Evolutionary conservation across 2,113 vertebrate species (phyloP).

Genomic region (Melanocharis versteri): DNA sequence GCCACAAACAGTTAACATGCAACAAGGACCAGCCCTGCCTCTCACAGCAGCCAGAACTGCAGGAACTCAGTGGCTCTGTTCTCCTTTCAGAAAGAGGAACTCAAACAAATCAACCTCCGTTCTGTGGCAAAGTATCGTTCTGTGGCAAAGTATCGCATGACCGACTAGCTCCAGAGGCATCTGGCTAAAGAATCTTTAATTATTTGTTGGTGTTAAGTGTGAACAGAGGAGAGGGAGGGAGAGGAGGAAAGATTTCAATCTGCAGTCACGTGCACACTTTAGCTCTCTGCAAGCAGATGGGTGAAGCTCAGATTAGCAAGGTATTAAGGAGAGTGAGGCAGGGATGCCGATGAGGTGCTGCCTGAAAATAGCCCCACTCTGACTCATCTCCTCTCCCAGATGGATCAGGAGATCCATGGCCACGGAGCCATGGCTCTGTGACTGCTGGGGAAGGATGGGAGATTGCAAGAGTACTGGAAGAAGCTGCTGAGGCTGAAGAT

Average conservation of each 20-base stretch:
- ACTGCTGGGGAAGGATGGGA: not conserved
- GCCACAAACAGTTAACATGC: rapidly evolving
- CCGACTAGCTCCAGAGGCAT: not conserved
- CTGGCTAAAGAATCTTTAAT: not conserved
- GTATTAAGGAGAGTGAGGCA: not conserved
- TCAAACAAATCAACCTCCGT: not conserved
- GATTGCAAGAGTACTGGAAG: not conserved
- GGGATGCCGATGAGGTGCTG: not conserved
- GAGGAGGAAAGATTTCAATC: not conserved
- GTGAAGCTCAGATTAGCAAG: not conserved
- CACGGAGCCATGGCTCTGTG: rapidly evolving
- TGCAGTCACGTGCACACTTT: rapidly evolving
- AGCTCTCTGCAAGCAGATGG: not conserved
- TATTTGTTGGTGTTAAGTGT: not conserved
- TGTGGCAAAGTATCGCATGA: rapidly evolving
- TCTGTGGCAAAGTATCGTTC: not conserved
- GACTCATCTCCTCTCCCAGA: not conserved
- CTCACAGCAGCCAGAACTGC: not conserved
- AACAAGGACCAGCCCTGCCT: not conserved
- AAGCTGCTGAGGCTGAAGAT: not conserved
- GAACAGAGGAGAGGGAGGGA: not conserved
- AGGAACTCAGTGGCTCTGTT: not conserved
- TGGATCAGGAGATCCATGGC: rapidly evolving
- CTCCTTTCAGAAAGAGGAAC: not conserved
- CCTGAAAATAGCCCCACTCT: not conserved